Base-by-base conservation (phyloP, 2,113 vertebrate genomes). In the Ceratotherium simum region DNA sequence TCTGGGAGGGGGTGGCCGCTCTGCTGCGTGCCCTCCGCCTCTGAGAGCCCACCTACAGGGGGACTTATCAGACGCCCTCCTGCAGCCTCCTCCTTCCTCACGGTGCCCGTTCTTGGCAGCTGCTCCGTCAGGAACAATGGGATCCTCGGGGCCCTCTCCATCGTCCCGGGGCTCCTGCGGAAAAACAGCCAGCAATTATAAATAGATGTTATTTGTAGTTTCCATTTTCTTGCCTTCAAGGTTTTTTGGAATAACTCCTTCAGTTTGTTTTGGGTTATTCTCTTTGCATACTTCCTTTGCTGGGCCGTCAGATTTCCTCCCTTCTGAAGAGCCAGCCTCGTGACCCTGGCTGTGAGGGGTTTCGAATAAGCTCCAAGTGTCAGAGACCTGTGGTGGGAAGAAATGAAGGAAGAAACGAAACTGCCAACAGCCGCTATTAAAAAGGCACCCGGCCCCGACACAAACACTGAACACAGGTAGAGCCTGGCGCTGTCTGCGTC, bases 121-220 rank as follows among this genome's bases (percentile, higher is more conserved):
- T 29, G 64, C 60, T 94, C 33, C 0, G 1, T 1, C 1, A 78
- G 90, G 87, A 98, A 97, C 97, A 97, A 92, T 97, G 97, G 82
- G 90, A 29, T 29, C 21, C 5, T 17, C 27, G 0, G 36, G 56
- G 87, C 67, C 94, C 89, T 93, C 95, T 76, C 51, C 85, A 82
- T 96, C 82, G 76, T 94, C 88, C 42, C 0, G 0, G 64, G 65
- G 88, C 88, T 94, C 95, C 39, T 14, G n/a, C 12, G 16, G 87
- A 95, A 98, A 98, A 98, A 97, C 95, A 97, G 90, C 46, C 62
- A 65, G 95, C 56, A 48, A 96, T 91, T 98, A 98, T 98, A 98
- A 98, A 98, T 93, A 98, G 97, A 98, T 87, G 76, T 80, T 98
- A 96, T 98, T 98, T 96, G 97, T 97, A 94, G 96, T 97, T 98